A percentile compares a stretch with the other conserved stretches of the same genome.
Conservation (phyloP, 2,888 invertebrate species). For the Microdon myrmicae region DNA sequence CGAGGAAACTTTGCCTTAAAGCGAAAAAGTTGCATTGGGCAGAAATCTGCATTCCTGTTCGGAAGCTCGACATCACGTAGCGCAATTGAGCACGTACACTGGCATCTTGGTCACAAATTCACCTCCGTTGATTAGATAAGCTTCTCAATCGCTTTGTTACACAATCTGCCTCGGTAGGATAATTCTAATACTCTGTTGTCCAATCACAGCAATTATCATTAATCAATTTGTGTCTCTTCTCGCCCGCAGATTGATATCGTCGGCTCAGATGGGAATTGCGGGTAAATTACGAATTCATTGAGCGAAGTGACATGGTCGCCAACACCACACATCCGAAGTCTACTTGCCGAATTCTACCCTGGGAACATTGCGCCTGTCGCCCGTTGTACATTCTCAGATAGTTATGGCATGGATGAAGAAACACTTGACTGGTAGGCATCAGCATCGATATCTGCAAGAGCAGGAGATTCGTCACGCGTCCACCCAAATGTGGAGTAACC, state of each 20-base stretch:
- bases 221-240: slow-evolving; percentile 15
- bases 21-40: no score
- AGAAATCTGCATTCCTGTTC: no score
- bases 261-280: slow-evolving; percentile 27
- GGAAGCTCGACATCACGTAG: no score
- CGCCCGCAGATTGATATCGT: slow-evolving; percentile 21
- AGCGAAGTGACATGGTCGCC: slow-evolving; percentile 45
- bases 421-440: slow-evolving; percentile 45
- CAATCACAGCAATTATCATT: slow-evolving; percentile 3
- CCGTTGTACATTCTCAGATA: slow-evolving; percentile 41
- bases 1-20: no score
- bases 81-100: no score
- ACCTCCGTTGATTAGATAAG: no score
- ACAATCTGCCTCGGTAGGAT: no score
- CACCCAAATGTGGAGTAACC: slow-evolving; percentile 57
- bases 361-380: slow-evolving; percentile 13
- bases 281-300: slow-evolving; percentile 41
- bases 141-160: no score
- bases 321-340: slow-evolving; percentile 24
- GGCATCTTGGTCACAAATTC: no score
- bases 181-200: no score
- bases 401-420: slow-evolving; percentile 51
- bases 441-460: slow-evolving; percentile 43
- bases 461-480: slow-evolving; percentile 33
- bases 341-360: slow-evolving; percentile 19